These are phyloP conservation scores for Struthidea cinerea DNA, from an alignment of 2,113 vertebrate species.

Conservation along the genomic window DNA sequence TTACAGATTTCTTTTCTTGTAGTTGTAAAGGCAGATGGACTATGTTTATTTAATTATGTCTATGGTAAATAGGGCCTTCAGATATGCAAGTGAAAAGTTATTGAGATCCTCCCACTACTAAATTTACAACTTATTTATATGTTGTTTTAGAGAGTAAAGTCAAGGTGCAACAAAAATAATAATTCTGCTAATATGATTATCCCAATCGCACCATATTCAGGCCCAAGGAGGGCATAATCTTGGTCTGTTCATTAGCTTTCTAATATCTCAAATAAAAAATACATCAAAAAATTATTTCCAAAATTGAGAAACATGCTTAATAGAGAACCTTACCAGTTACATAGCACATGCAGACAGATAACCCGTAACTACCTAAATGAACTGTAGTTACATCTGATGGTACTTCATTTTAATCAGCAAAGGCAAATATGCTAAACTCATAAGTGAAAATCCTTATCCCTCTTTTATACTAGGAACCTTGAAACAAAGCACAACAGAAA, in stretches of 20 bases:
- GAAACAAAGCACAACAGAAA: neutral
- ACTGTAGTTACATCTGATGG: neutral
- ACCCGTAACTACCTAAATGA: neutral
- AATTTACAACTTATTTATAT: neutral
- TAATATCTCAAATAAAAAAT: neutral
- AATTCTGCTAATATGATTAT: neutral
- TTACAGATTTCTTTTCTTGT: neutral
- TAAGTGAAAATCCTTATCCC: neutral
- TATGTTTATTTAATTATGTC: neutral
- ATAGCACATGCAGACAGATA: neutral
- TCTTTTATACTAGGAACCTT: neutral
- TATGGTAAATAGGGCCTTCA: neutral
- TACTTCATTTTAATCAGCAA: neutral
- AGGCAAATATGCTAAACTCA: neutral
- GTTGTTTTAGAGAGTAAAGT: neutral
- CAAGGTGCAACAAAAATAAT: neutral
- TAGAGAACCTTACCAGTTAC: neutral
- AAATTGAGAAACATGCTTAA: neutral
- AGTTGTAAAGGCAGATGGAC: neutral
- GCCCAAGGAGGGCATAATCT: neutral
- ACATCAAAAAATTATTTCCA: neutral
- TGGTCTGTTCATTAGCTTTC: neutral
- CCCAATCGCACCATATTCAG: neutral
- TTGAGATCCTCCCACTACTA: neutral
- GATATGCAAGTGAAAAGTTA: neutral